Conservation (phyloP, 1,140 invertebrate species). For the Cyclina sinensis region DNA sequence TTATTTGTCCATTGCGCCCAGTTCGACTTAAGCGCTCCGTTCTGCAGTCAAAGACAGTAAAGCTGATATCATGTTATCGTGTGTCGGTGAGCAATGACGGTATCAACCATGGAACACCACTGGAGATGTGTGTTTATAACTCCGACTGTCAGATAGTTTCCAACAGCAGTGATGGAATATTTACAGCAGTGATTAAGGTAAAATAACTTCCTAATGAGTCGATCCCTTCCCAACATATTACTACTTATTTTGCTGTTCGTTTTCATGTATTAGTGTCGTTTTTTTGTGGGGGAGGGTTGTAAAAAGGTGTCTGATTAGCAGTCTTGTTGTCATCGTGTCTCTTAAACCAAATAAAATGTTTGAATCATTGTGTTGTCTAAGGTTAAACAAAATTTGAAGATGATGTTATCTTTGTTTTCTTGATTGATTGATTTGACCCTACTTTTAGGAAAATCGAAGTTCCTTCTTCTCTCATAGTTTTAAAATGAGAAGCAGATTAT, state of each 20-base stretch:
- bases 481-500: background rate
- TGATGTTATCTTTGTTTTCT: too few relatives aligned
- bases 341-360: too few relatives aligned
- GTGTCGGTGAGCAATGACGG: slow-evolving; percentile 20
- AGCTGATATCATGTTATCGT: background rate
- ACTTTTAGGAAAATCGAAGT: background rate
- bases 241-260: too few relatives aligned
- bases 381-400: too few relatives aligned
- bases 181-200: background rate
- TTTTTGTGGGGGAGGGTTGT: background rate
- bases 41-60: background rate
- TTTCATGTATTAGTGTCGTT: background rate
- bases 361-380: background rate
- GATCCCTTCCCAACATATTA: too few relatives aligned
- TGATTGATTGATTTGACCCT: background rate
- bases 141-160: background rate
- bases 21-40: background rate
- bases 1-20: background rate
- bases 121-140: slow-evolving; percentile 20
- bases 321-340: background rate
- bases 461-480: too few relatives aligned
- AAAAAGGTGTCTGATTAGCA: background rate
- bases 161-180: background rate
- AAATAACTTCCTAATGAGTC: background rate
- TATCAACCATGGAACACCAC: background rate